Evolutionary conservation across 2,113 vertebrate species (phyloP).

Genomic region (Myanophis thanlyinensis): DNA sequence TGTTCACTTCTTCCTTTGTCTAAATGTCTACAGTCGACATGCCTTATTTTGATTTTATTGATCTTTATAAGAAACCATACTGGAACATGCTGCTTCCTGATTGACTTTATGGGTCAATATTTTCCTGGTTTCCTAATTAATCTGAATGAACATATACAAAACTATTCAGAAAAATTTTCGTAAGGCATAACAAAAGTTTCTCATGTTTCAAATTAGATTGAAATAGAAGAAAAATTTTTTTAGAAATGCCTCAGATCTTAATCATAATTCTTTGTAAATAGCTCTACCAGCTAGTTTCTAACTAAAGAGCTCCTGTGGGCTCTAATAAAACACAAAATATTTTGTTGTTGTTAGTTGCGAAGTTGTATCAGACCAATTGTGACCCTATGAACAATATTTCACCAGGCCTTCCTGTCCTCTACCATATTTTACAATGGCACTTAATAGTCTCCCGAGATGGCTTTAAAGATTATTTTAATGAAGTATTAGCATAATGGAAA

Average conservation of each 20-base stretch:
- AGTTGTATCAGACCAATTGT: no score
- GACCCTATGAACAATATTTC: no score
- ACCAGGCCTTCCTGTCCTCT: no score
- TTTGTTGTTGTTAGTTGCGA: no score
- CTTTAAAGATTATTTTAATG: neutral
- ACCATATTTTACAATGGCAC: no score
- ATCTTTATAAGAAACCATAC: conserved; percentile 38
- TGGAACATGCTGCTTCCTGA: conserved; percentile 2
- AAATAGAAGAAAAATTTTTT: conserved; percentile 4
- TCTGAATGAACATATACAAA: conserved; percentile 18
- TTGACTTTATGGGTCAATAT: conserved; percentile 4
- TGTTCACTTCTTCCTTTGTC: conserved; percentile 19
- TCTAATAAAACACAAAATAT: neutral
- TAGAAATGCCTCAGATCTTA: conserved; percentile 1
- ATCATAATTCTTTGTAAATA: neutral
- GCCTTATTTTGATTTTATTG: conserved; percentile 24
- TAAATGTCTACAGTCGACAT: conserved; percentile 16
- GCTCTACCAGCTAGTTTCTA: neutral
- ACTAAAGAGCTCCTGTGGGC: neutral
- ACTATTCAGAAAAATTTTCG: conserved; percentile 19
- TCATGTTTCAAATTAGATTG: conserved; percentile 4
- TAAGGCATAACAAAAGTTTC: neutral
- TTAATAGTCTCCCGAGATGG: neutral
- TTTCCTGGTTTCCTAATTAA: conserved; percentile 37
- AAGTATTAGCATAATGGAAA: neutral